These are phyloP conservation scores for Syngnathus floridae DNA, from an alignment of 2,113 vertebrate species.

Conservation along the genomic window DNA sequence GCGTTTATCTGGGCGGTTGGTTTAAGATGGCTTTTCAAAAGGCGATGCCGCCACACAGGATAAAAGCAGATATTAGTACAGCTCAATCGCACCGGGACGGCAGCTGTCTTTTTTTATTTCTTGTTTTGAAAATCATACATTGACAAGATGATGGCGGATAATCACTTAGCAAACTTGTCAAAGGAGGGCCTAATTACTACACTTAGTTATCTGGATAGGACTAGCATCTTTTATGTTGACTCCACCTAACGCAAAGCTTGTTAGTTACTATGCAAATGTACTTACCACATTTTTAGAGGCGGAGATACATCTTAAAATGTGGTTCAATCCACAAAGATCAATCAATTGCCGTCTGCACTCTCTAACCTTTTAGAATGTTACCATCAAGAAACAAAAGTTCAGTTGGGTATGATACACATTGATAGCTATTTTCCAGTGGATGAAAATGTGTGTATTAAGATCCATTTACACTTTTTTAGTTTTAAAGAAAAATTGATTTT, in stretches of 20 bases:
- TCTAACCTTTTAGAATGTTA: not conserved
- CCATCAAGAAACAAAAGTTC: not conserved
- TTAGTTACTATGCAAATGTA: not conserved
- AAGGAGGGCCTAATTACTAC: conserved; percentile 21
- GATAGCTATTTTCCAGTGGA: too few species aligned
- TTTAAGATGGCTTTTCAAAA: conserved; percentile 27
- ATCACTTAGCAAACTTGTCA: conserved; percentile 32
- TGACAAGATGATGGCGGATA: conserved; percentile 22
- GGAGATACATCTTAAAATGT: not conserved
- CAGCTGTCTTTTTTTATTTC: not conserved
- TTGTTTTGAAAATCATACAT: conserved; percentile 7
- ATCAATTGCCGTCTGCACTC: not conserved
- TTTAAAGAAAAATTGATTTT: too few species aligned
- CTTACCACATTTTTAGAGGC: not conserved
- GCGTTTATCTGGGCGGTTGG: conserved; percentile 29
- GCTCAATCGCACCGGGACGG: conserved; percentile 14
- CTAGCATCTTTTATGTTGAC: conserved; percentile 1
- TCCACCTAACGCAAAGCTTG: not conserved
- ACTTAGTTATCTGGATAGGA: conserved; percentile 7
- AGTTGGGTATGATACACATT: not conserved
- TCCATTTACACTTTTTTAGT: too few species aligned
- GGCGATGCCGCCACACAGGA: conserved; percentile 5
- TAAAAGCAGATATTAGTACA: conserved; percentile 28
- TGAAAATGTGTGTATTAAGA: too few species aligned
- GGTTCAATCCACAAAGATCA: not conserved